These are phyloP conservation scores for Philhelius pedissequus DNA, from an alignment of 2,888 invertebrate genomes.

Conservation along the genomic window DNA sequence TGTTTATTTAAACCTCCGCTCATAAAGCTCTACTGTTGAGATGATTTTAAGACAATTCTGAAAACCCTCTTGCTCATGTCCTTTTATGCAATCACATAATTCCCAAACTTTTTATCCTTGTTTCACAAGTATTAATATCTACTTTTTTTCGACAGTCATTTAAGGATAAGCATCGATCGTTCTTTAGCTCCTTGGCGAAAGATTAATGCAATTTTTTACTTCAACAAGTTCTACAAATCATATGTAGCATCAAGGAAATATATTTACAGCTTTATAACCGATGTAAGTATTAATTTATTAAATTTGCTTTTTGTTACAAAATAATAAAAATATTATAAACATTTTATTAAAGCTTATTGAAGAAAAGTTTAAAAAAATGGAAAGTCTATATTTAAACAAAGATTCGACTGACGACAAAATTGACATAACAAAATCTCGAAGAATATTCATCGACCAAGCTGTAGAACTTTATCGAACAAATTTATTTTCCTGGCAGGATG, in stretches of 20 bases:
- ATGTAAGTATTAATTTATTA: constrained; percentile 38
- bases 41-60: too few species aligned
- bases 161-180: constrained; percentile 51
- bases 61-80: too few species aligned
- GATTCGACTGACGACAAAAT: constrained; percentile 13
- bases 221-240: constrained; percentile 38
- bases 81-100: too few species aligned
- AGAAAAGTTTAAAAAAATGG: constrained; percentile 43
- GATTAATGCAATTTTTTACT: constrained; percentile 41
- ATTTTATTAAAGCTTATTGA: constrained; percentile 26
- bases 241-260: constrained; percentile 55
- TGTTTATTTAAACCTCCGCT: too few species aligned
- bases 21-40: too few species aligned
- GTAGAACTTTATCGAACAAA: constrained; percentile 68
- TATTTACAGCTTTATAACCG: constrained; percentile 35
- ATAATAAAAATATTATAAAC: not conserved
- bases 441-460: constrained; percentile 70
- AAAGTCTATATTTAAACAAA: not conserved
- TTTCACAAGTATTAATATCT: not conserved
- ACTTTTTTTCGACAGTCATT: constrained; percentile 22
- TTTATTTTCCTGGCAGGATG: constrained; percentile 67
- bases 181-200: constrained; percentile 43
- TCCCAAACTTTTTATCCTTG: too few species aligned
- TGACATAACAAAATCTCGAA: constrained; percentile 48
- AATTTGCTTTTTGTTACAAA: not conserved